These are phyloP conservation scores for Akabosia matsudoensis DNA, from an alignment of 1,140 invertebrate species.

Conservation along the genomic window DNA sequence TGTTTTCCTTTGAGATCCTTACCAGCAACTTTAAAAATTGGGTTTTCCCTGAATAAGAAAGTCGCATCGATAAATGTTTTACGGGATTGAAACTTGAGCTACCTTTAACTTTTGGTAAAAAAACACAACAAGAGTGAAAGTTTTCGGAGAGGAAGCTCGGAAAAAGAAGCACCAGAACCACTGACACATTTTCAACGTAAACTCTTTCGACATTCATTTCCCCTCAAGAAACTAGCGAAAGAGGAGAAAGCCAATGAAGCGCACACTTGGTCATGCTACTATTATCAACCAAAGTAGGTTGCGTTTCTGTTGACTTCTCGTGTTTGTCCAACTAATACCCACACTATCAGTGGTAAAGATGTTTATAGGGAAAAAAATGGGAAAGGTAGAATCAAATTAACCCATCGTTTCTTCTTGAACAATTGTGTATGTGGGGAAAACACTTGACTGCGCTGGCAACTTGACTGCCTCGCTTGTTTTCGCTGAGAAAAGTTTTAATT, in stretches of 20 bases:
- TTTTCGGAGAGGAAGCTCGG: not conserved
- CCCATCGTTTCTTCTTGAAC: not conserved
- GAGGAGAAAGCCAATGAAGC: not conserved
- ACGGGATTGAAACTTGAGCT: too few species aligned
- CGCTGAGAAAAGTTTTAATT: not conserved
- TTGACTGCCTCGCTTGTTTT: not conserved
- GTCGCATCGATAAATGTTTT: too few species aligned
- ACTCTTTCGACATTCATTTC: not conserved
- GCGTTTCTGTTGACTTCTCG: too few species aligned
- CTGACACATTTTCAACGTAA: not conserved
- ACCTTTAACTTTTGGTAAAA: too few species aligned
- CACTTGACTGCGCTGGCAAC: not conserved
- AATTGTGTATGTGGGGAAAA: not conserved
- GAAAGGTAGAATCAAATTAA: constrained; percentile 12
- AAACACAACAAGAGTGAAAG: not conserved
- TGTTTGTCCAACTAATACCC: not conserved
- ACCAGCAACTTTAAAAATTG: not conserved
- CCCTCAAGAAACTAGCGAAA: not conserved
- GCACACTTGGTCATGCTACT: not conserved
- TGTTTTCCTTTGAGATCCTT: not conserved
- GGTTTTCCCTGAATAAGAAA: too few species aligned
- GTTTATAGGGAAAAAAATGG: not conserved
- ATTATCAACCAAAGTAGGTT: too few species aligned
- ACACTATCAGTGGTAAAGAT: not conserved
- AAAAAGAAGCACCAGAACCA: not conserved